Percentiles rank a stretch among this genome's conserved stretches.
Evolutionary conservation across 1,140 invertebrate genomes (phyloP).

Genomic region (Plutomurus gul): DNA sequence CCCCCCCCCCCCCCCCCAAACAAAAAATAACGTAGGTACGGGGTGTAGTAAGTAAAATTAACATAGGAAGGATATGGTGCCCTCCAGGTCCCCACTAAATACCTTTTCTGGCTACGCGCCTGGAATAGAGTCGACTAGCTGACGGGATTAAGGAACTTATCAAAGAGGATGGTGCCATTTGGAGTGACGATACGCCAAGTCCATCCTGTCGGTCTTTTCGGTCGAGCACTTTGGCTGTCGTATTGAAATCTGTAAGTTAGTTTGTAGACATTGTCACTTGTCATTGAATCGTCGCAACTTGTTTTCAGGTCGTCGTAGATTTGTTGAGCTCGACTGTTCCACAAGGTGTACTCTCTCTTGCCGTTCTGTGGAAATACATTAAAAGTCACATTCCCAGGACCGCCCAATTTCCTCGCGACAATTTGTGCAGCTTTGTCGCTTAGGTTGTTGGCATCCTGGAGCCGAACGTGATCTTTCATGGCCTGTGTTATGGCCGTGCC

Average conservation of each 20-base stretch:
- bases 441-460: neutral
- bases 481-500: neutral
- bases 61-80: too few species aligned
- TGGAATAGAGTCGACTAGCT: too few species aligned
- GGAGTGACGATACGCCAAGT: neutral
- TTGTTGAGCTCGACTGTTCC: neutral
- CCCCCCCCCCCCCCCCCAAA: too few species aligned
- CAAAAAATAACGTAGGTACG: too few species aligned
- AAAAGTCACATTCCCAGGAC: neutral
- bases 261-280: neutral
- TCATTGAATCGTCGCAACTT: neutral
- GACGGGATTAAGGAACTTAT: neutral
- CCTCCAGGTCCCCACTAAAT: too few species aligned
- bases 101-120: too few species aligned
- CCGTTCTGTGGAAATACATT: neutral
- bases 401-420: neutral
- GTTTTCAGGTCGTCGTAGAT: slow-evolving; percentile 10
- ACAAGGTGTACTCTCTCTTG: neutral
- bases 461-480: neutral
- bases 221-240: neutral
- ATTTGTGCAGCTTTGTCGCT: neutral
- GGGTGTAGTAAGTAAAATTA: neutral
- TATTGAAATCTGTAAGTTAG: neutral
- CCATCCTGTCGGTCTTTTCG: neutral
- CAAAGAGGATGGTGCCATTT: neutral